Percentiles rank a stretch among this genome's conserved stretches.
phyloP scores from a whole-genome alignment of 2,888 invertebrate genomes.

The Callosobruchus maculatus region DNA sequence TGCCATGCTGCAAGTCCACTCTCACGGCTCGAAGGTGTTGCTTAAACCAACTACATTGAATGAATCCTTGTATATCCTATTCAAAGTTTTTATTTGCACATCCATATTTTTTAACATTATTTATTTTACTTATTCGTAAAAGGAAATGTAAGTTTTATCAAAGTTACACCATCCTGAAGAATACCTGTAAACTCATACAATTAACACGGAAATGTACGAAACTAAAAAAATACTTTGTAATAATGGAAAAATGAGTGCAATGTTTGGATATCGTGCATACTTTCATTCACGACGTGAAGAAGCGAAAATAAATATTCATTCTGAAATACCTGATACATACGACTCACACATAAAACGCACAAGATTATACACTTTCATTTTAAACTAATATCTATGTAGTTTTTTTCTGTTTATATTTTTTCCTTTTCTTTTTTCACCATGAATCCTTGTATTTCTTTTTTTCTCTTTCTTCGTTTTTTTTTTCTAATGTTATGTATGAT shows the following conservation, averaged over 20 bases:
- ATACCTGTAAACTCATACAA: neutral
- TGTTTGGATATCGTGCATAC: neutral
- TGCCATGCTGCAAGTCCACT: no score
- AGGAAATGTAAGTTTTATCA: neutral
- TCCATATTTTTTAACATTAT: neutral
- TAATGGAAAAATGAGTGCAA: neutral
- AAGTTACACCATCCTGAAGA: neutral
- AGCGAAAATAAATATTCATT: neutral
- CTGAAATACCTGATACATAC: neutral
- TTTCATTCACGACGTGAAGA: neutral
- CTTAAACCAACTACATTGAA: neutral
- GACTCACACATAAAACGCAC: neutral
- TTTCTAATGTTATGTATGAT: slow-evolving; percentile 3
- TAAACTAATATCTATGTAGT: neutral
- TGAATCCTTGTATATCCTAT: neutral
- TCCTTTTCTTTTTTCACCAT: neutral
- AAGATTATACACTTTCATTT: neutral
- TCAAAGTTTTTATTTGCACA: neutral
- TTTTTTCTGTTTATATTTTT: neutral
- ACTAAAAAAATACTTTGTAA: neutral
- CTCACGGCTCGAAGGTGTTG: no score
- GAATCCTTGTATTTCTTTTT: slow-evolving; percentile 4
- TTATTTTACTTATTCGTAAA: neutral
- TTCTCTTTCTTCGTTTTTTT: slow-evolving; percentile 8
- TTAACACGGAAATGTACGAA: neutral